phyloP scores from a whole-genome alignment of 2,113 vertebrate genomes.

The Passer montanus region DNA sequence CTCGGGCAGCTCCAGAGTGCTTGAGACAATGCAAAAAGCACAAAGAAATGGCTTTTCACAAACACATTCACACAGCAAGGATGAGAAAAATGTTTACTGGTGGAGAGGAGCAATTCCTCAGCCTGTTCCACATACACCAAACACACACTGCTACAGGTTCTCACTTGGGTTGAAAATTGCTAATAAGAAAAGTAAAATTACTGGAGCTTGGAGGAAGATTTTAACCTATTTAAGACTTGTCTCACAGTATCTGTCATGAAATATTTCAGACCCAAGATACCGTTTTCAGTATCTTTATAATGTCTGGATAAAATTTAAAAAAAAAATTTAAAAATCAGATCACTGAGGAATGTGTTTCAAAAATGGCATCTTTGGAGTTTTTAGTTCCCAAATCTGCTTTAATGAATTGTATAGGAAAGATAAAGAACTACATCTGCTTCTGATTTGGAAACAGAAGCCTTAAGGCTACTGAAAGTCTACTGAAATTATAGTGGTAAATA shows the following conservation, averaged over 20 bases:
- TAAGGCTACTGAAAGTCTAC: background rate
- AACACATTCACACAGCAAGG: accelerated
- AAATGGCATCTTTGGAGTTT: background rate
- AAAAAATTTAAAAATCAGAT: background rate
- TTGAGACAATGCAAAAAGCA: background rate
- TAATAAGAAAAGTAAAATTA: background rate
- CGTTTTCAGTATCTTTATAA: background rate
- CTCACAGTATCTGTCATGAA: background rate
- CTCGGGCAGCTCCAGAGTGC: background rate
- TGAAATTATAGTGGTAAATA: background rate
- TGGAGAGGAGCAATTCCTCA: accelerated
- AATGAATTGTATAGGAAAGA: background rate
- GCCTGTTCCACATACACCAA: background rate
- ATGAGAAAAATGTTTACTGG: background rate
- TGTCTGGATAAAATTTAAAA: background rate
- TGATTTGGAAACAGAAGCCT: background rate
- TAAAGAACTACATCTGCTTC: background rate
- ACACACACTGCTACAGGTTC: background rate
- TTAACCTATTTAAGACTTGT: background rate
- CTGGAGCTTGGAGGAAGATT: background rate
- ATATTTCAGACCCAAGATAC: background rate
- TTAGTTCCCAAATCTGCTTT: background rate
- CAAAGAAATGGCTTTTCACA: background rate
- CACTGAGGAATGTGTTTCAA: background rate
- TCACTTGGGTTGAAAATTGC: background rate